Base-by-base conservation (phyloP, 1,140 invertebrate genomes). In the Caenorhabditis inopinata region DNA sequence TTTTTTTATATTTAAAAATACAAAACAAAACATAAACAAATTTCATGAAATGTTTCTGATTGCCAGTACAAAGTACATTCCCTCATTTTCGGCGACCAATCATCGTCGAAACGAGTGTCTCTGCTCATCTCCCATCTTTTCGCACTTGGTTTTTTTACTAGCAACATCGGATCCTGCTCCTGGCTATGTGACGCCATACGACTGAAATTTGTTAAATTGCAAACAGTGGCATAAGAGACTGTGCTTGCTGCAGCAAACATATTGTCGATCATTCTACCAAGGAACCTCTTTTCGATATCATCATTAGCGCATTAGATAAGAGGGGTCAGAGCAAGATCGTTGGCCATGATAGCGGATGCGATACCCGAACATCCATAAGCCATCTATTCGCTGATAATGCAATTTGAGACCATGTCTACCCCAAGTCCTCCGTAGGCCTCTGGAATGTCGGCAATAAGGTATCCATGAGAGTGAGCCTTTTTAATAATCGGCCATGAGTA, bases 51-150 rank as follows among this genome's bases (percentile, higher is more conserved):
- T n/a, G n/a, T n/a, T n/a, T n/a, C n/a, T n/a, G n/a, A n/a, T n/a
- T n/a, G n/a, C n/a, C n/a, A n/a, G n/a, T n/a, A n/a, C n/a, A n/a
- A n/a, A n/a, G n/a, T n/a, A n/a, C n/a, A n/a, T n/a, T n/a, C n/a
- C n/a, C n/a, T n/a, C n/a, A n/a, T n/a, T n/a, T n/a, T n/a, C n/a
- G n/a, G n/a, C n/a, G n/a, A n/a, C 96, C 96, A 98, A n/a, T n/a
- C 96, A 98, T 98, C 90, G 97, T 98, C 86, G 95, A 94, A 12
- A 96, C 96, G 90, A 98, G 9, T 98, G 85, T 78, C 98, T 92
- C 89, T 93, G 98, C 87, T 97, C 94, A 76, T 91, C 89, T 68
- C 85, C 86, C 62, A 87, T 88, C 89, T 96, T 97, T 83, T 93
- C 95, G 6, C 96, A 96, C 83, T 91, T 92, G 0, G 95, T 98